Base-by-base conservation (phyloP, 2,113 vertebrate species). In the Nyctereutes procyonoides region DNA sequence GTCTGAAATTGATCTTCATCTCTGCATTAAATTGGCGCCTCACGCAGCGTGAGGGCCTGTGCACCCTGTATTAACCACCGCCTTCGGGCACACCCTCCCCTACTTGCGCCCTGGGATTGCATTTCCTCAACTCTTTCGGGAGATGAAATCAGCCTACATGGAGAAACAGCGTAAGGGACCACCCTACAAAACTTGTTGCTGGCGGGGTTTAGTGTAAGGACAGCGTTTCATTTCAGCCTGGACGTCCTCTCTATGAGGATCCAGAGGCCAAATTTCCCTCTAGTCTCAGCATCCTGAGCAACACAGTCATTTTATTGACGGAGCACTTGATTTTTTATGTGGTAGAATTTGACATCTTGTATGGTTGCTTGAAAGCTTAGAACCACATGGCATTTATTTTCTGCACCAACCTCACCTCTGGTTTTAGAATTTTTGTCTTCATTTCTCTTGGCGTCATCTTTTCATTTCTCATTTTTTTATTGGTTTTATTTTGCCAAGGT, bases 381-480 rank as follows among this genome's bases (percentile, higher is more conserved):
- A 90, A 3, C 35, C 77, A 77, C 32, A 20, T 0, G 22, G 32
- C 17, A n/a, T 48, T 19, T n/a, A 8, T 73, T 95, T 84, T 65
- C 79, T 65, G 28, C 26, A n/a, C 51, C 71, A 62, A 35, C 30
- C 43, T 84, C 5, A 13, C 32, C 35, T 28, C n/a, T 65, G 12
- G 24, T 38, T 92, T 73, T 93, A 88, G 32, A 51, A 51, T 73
- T 88, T 94, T 92, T 67, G 1, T 74, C 28, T 95, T 93, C 5
- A 20, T 60, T 94, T 94, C 56, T 95, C 56, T 83, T 88, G 74
- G 22, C 4, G 20, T 91, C 35, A n/a, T 55, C 83, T 94, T 73
- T 56, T 76, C 32, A 73, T 53, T 71, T 93, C 35, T 48, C 60
- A 10, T 73, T 89, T 90, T 9, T 77, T 9, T 71, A 55, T 51